A percentile compares a stretch with the other conserved stretches of the same genome.
Evolutionary conservation across 2,797 vertebrate species (phyloP).

Genomic region (Acrocephalus scirpaceus): DNA sequence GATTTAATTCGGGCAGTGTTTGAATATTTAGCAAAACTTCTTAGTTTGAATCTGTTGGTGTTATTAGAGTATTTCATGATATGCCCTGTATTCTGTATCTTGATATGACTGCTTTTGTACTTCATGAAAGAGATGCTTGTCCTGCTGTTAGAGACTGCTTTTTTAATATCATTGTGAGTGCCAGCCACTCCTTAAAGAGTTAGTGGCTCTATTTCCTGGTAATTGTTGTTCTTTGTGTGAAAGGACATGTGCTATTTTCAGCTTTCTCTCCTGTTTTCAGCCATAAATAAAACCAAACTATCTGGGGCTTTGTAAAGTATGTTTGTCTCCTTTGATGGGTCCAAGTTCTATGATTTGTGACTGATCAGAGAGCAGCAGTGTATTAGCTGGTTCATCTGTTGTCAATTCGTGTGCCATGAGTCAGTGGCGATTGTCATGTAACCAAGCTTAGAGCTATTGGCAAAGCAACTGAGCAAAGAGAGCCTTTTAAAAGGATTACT

Average conservation of each 20-base stretch:
- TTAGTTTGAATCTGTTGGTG: background rate
- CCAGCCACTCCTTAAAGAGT: background rate
- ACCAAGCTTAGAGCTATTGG: constrained; percentile 26
- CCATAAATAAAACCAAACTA: background rate
- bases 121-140: constrained; percentile 26
- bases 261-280: background rate
- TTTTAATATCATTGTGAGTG: background rate
- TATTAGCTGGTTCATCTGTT: constrained; percentile 24
- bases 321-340: background rate
- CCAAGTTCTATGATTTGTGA: background rate
- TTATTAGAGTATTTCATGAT: background rate
- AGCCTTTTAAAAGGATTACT: constrained; percentile 48
- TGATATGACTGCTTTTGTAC: constrained; percentile 32
- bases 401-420: background rate
- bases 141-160: background rate
- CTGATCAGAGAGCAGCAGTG: background rate
- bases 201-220: background rate
- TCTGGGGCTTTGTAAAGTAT: background rate
- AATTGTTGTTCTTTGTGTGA: background rate
- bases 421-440: constrained; percentile 10
- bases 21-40: constrained; percentile 14
- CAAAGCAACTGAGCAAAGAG: constrained; percentile 38
- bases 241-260: background rate
- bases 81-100: background rate
- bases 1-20: background rate